Conservation (phyloP, 1,140 invertebrate species). For the Condylostylus longicornis region DNA sequence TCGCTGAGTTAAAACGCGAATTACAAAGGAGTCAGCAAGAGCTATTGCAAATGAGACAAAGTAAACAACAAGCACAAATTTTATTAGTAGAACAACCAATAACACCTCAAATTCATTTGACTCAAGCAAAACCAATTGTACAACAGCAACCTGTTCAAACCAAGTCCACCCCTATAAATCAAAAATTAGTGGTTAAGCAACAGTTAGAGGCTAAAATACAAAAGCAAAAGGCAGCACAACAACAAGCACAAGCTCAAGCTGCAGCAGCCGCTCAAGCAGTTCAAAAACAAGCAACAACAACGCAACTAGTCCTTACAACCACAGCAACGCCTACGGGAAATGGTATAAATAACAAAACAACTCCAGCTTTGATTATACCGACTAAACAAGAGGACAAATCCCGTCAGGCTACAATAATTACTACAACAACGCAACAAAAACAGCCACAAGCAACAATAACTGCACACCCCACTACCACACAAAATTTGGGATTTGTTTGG, state of each 20-base stretch:
- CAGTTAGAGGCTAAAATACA: slow-evolving; percentile 54
- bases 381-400: slow-evolving; percentile 1
- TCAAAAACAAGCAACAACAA: slow-evolving; percentile 29
- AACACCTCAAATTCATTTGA: slow-evolving; percentile 12
- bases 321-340: slow-evolving; percentile 12
- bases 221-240: slow-evolving; percentile 19
- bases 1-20: slow-evolving; percentile 74
- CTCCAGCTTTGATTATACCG: slow-evolving; percentile 4
- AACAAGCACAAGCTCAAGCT: slow-evolving; percentile 24
- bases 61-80: slow-evolving; percentile 25
- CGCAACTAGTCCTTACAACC: slow-evolving; percentile 17
- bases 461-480: slow-evolving; percentile 6
- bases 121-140: slow-evolving; percentile 6
- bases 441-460: neutral
- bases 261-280: slow-evolving; percentile 17
- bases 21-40: slow-evolving; percentile 59
- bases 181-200: slow-evolving; percentile 46
- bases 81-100: slow-evolving; percentile 33
- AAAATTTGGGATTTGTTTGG: slow-evolving; percentile 27
- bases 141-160: slow-evolving; percentile 1
- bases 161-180: slow-evolving; percentile 17
- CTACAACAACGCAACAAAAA: neutral
- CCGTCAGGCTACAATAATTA: slow-evolving; percentile 1
- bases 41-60: slow-evolving; percentile 43
- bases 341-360: slow-evolving; percentile 16